A percentile compares a stretch with the other conserved stretches of the same genome.
Conservation (phyloP, 2,113 vertebrate genomes). For the Grantiella picta region DNA sequence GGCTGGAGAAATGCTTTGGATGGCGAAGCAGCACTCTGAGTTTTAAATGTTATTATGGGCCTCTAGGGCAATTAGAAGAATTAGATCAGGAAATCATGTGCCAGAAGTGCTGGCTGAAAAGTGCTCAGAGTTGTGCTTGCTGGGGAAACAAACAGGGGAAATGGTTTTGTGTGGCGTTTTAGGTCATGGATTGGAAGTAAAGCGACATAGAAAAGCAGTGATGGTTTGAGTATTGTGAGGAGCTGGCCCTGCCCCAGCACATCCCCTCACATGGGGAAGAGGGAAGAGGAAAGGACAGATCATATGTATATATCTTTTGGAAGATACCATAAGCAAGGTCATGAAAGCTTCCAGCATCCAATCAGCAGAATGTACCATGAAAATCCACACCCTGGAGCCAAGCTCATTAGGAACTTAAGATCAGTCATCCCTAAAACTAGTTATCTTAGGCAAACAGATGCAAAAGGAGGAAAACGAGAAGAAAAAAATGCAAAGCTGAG, state of each 20-base stretch:
- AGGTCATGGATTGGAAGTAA: background rate
- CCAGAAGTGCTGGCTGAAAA: slow-evolving; percentile 1
- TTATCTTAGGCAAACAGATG: background rate
- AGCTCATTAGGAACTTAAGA: background rate
- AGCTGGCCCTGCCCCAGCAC: background rate
- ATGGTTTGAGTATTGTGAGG: background rate
- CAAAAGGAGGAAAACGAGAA: background rate
- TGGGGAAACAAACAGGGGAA: background rate
- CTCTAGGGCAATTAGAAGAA: slow-evolving; percentile 11
- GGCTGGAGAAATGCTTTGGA: background rate
- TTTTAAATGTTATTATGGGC: slow-evolving; percentile 19
- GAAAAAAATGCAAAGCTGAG: background rate
- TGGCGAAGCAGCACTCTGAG: background rate
- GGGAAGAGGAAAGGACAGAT: background rate
- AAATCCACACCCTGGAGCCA: slow-evolving; percentile 7
- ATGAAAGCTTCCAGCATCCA: background rate
- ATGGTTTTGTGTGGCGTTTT: background rate
- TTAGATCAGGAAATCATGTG: slow-evolving; percentile 37
- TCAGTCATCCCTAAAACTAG: background rate
- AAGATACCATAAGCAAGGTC: background rate
- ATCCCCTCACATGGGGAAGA: background rate
- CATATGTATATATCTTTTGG: background rate
- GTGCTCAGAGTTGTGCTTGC: background rate
- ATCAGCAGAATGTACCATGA: background rate
- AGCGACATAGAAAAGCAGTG: background rate